Evolutionary conservation across 64 coral and sea anemone genomes (phyloP), one percentile per base, ranked within the genome.

Genomic region (Dendronephthya gigantea): DNA sequence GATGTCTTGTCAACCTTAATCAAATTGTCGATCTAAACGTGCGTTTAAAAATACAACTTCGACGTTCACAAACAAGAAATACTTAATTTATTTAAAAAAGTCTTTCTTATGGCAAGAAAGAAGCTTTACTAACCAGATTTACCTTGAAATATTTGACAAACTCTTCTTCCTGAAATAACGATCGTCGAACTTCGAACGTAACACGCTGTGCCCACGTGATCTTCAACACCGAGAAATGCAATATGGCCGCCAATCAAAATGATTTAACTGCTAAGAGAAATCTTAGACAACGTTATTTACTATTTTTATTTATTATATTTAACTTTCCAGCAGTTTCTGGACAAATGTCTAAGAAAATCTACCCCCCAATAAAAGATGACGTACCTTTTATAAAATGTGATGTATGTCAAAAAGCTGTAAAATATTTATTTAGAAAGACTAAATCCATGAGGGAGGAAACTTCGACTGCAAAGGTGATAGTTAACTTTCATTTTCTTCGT

Each of bases 331-430:
- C 6, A 15, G 16, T 62, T 91, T 76, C 92, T 91, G 72, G 19
- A 16, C 72, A 19, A 33, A 79, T 79, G 70, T 90, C 93, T 43
- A 98, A 98, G 76, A 92, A 98, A 81, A 91, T 91, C 66, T 93
- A 87, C 43, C 37, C 88, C 74, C 89, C 95, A 68, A 82, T 98
- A 33, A 98, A 91, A 45, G 91, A 91, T 23, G 92, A 98, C 43
- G 72, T 98, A 13, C 85, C 84, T 13, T 87, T 82, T 65, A 91
- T 98, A 39, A 93, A 70, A 65, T 98, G 95, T 31, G 92, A 98
- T 40, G 91, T 92, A 35, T 98, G 95, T 70, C 91, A 93, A 90
- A 98, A 91, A 86, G 95, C 89, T n/a, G 90, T 98, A 10, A 98
- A 92, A 43, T 81, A 91, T 84, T 85, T 98, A 29, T 93, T 47